phyloP scores from a whole-genome alignment of 2,888 invertebrate species.

The Eristalis arbustorum region DNA sequence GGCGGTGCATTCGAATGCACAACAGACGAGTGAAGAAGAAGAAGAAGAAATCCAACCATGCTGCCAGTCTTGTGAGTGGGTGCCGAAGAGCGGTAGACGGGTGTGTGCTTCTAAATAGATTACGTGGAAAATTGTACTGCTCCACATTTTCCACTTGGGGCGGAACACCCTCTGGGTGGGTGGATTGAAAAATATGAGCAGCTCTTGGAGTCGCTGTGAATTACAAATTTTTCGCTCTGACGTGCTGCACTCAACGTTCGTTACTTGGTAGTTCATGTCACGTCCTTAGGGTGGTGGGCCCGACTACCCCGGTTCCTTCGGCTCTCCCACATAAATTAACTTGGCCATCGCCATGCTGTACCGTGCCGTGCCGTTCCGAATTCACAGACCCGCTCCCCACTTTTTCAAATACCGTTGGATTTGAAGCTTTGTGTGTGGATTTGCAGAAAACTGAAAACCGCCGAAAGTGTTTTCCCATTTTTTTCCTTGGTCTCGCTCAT shows the following conservation, averaged over 20 bases:
- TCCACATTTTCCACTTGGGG: conserved; percentile 58
- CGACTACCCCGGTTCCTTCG: conserved; percentile 1
- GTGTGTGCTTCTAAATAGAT: conserved; percentile 64
- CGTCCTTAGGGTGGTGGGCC: conserved; percentile 55
- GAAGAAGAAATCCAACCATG: background rate
- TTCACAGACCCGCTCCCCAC: conserved; percentile 32
- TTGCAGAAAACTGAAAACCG: conserved; percentile 63
- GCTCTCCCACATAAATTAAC: conserved; percentile 61
- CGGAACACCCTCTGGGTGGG: conserved; percentile 12
- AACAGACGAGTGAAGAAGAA: too few species aligned
- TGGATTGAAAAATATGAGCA: conserved; percentile 70
- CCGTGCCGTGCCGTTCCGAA: background rate
- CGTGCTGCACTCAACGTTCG: conserved; percentile 68
- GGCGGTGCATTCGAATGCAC: conserved; percentile 70
- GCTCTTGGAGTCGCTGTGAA: conserved; percentile 68
- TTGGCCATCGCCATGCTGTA: conserved; percentile 9
- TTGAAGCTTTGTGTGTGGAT: conserved; percentile 44
- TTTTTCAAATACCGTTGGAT: conserved; percentile 62
- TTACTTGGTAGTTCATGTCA: conserved; percentile 65
- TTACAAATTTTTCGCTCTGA: conserved; percentile 68
- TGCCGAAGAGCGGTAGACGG: background rate
- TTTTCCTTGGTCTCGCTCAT: conserved; percentile 6
- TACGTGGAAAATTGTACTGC: conserved; percentile 70
- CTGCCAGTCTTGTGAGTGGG: background rate
- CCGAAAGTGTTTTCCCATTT: conserved; percentile 47